Conservation (phyloP, 2,797 vertebrate species). For the Periparus ater region DNA sequence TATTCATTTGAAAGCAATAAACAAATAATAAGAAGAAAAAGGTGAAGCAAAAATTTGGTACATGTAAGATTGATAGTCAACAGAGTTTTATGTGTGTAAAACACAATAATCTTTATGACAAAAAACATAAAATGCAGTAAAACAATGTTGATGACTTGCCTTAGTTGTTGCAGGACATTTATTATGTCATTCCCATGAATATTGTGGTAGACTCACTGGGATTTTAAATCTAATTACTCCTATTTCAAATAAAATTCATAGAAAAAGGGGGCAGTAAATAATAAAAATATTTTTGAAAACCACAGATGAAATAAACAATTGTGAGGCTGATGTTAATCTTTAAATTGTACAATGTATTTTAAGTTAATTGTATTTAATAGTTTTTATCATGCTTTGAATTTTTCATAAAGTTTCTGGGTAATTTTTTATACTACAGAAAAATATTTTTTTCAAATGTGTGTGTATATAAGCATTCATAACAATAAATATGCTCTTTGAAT, state of each 20-base stretch:
- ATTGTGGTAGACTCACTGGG: not conserved
- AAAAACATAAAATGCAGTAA: not conserved
- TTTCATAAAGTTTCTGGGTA: not conserved
- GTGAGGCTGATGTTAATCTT: not conserved
- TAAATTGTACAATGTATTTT: not conserved
- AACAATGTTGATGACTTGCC: not conserved
- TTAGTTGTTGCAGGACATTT: not conserved
- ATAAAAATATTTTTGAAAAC: not conserved
- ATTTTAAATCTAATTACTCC: constrained; percentile 44
- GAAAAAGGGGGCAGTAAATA: not conserved
- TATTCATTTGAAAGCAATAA: not conserved
- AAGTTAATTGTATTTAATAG: not conserved
- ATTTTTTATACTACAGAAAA: not conserved
- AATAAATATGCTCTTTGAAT: not conserved
- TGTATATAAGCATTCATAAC: rapidly evolving
- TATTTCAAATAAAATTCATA: not conserved
- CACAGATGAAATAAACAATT: not conserved
- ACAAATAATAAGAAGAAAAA: not conserved
- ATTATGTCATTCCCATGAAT: not conserved
- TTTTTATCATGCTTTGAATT: not conserved
- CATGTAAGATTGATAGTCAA: not conserved
- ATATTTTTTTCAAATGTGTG: not conserved
- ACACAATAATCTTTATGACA: not conserved
- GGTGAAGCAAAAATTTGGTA: not conserved
- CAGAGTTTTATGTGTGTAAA: not conserved